Base-by-base conservation (phyloP, 1,140 invertebrate species). In the Dendroctonus ponderosae region DNA sequence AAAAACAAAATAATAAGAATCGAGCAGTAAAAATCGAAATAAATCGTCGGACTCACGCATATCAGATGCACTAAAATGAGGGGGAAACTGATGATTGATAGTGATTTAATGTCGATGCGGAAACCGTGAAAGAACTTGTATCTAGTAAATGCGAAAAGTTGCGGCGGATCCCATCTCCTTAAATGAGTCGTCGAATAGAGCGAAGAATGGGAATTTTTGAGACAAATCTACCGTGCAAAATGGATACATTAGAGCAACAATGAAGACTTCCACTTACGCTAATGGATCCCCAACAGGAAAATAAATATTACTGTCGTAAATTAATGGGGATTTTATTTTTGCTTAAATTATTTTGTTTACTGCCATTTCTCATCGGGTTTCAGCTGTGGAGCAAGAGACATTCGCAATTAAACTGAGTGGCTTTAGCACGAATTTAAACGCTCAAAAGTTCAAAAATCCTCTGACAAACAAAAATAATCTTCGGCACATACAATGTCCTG, bases 171-270 rank as follows among this genome's bases (percentile, higher is more conserved):
- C 46, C 60, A 43, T 62, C 60, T 62, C 48, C 60, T 41, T 62
- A 62, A 62, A 62, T 62, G 60, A 62, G 60, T 52, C 50, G 60
- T 62, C 60, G 60, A 52, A 51, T 52, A 42, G 37, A 51, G 7
- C 39, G 40, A 62, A 62, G 60, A 62, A 62, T 62, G 14, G 60
- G 39, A 52, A 62, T 62, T 62, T 62, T 62, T 62, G 60, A 62
- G 52, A 62, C 60, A 62, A 62, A 62, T 62, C 48, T 62, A 62
- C 60, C 60, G 60, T 62, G 50, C 48, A 52, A 62, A 62, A 62
- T 62, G 60, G 40, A 62, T 52, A 52, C 60, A 62, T 62, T 62
- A 62, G 49, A 42, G 60, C 60, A 51, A 62, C 60, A 62, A 62
- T 14, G 60, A n/a, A 8, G 37, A 14, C 14, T 62, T 51, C 60